Percentiles rank a stretch among this genome's conserved stretches.
Conservation (phyloP, 2,888 invertebrate genomes). For the Drosophila lacicola region DNA sequence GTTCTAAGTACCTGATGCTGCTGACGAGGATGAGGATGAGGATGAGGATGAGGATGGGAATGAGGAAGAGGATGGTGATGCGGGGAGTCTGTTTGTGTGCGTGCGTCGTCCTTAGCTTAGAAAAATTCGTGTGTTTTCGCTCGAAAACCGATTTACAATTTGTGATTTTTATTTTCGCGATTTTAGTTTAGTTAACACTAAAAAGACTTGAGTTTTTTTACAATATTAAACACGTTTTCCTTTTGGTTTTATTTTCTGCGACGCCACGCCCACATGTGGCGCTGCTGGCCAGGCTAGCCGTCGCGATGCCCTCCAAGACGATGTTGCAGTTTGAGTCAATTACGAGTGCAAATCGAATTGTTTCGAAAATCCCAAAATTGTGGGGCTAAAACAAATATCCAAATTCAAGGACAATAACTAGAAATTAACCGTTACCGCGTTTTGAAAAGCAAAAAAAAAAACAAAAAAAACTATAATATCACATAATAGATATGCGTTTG, state of each 20-base stretch:
- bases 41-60: background rate
- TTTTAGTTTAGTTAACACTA: conserved; percentile 75
- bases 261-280: conserved; percentile 44
- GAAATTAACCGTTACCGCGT: conserved; percentile 69
- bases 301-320: conserved; percentile 70
- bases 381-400: conserved; percentile 55
- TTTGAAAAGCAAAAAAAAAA: conserved; percentile 28
- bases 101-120: conserved; percentile 73
- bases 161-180: conserved; percentile 79
- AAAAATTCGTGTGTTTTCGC: conserved; percentile 50
- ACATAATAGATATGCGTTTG: conserved; percentile 50
- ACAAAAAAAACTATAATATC: conserved; percentile 26
- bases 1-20: conserved; percentile 54
- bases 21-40: conserved; percentile 20
- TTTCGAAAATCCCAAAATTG: conserved; percentile 28
- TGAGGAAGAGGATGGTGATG: conserved; percentile 20
- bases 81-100: conserved; percentile 58
- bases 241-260: conserved; percentile 53
- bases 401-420: conserved; percentile 78
- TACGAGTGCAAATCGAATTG: conserved; percentile 62
- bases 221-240: conserved; percentile 64
- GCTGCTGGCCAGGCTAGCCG: conserved; percentile 32
- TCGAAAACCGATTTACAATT: conserved; percentile 60
- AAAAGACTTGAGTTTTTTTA: conserved; percentile 72
- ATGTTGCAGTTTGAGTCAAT: conserved; percentile 59